Percentiles rank a stretch among this genome's conserved stretches.
Conservation (phyloP, 2,113 vertebrate species). For the Leucopsar rothschildi region DNA sequence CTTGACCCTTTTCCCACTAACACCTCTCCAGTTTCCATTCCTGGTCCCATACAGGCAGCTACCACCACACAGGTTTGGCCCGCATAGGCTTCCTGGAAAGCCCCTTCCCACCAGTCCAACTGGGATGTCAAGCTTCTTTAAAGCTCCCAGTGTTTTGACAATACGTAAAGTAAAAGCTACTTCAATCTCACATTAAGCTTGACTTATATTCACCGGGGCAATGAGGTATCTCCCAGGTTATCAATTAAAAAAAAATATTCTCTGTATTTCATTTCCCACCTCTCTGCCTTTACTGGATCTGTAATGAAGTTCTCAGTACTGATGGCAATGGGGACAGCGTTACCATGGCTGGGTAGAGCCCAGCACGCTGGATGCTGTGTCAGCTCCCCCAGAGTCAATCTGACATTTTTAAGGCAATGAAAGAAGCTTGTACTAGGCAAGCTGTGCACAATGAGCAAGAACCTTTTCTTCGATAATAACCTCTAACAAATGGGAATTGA, state of each 20-base stretch:
- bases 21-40: background rate
- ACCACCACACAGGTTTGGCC: background rate
- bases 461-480: background rate
- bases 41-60: background rate
- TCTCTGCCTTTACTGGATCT: background rate
- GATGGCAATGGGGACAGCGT: background rate
- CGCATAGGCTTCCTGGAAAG: background rate
- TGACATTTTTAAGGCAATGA: constrained; percentile 7
- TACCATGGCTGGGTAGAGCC: background rate
- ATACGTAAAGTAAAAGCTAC: background rate
- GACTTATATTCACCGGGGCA: background rate
- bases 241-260: background rate
- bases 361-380: background rate
- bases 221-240: background rate
- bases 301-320: background rate
- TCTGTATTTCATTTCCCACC: background rate
- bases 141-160: background rate
- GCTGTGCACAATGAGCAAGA: background rate
- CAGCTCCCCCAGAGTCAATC: background rate
- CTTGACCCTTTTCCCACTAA: background rate
- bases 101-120: background rate
- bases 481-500: background rate
- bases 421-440: background rate
- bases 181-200: background rate
- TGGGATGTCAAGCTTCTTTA: background rate